These are phyloP conservation scores for Cistogaster globosa DNA, from an alignment of 2,888 invertebrate species.

Conservation along the genomic window DNA sequence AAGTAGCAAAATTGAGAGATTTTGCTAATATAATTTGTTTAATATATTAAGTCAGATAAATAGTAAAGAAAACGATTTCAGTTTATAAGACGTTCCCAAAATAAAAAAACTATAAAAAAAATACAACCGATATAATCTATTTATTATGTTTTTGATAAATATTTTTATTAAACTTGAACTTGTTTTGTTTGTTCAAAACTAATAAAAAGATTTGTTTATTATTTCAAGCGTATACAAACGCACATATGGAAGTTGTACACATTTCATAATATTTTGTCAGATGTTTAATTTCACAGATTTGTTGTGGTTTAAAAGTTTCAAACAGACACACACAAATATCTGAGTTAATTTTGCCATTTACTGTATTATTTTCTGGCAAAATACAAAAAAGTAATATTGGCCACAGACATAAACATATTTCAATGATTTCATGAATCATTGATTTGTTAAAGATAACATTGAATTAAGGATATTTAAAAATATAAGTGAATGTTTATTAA, in stretches of 20 bases:
- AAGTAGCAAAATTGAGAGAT: no score
- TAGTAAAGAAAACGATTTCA: no score
- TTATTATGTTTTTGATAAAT: no score
- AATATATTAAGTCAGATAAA: no score
- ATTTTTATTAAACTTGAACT: no score
- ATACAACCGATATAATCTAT: no score
- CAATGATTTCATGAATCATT: conserved; percentile 49
- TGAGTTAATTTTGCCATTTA: conserved; percentile 13
- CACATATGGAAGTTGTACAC: not conserved
- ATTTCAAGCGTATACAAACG: no score
- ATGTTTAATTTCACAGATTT: conserved; percentile 58
- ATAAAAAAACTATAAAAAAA: no score
- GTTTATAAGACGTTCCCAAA: no score
- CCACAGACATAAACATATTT: conserved; percentile 61
- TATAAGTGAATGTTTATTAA: not conserved
- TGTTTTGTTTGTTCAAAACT: no score
- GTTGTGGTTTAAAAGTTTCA: conserved; percentile 59
- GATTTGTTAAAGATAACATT: conserved; percentile 18
- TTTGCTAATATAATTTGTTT: no score
- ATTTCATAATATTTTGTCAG: conserved; percentile 64
- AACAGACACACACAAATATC: conserved; percentile 22
- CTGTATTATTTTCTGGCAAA: conserved; percentile 22
- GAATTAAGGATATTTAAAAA: conserved; percentile 31
- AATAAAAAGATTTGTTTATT: no score
- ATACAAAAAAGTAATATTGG: conserved; percentile 15